Conservation (phyloP, 2,888 invertebrate genomes). For the Orchesella flavescens region DNA sequence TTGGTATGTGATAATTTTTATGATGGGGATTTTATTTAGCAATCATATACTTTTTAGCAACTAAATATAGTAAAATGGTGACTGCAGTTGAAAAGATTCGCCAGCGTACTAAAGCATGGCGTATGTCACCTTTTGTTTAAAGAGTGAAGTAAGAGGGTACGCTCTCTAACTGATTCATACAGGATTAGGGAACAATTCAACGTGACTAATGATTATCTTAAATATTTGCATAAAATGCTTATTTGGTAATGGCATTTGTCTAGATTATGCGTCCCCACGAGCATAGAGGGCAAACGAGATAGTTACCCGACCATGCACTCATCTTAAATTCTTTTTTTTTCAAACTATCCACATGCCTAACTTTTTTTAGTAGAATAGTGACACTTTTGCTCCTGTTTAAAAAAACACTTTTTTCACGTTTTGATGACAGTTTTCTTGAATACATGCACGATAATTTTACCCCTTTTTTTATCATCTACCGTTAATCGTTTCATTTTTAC, state of each 20-base stretch:
- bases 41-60: no score
- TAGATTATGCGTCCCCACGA: background rate
- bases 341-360: background rate
- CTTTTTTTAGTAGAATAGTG: background rate
- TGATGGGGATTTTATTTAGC: no score
- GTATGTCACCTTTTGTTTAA: no score
- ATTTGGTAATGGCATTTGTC: conserved; percentile 7
- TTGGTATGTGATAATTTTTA: no score
- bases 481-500: conserved; percentile 1
- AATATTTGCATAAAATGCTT: background rate
- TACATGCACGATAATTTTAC: background rate
- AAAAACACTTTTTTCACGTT: background rate
- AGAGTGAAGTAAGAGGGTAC: background rate
- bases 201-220: conserved; percentile 16
- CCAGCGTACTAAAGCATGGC: no score
- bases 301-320: conserved; percentile 9
- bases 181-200: conserved; percentile 6
- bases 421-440: background rate
- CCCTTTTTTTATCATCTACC: background rate
- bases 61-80: no score
- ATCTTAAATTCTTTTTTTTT: background rate
- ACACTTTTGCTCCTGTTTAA: conserved; percentile 8
- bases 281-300: conserved; percentile 18
- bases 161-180: background rate
- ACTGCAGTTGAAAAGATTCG: no score